Evolutionary conservation across 2,888 invertebrate genomes (phyloP).

Genomic region (Empis livida): DNA sequence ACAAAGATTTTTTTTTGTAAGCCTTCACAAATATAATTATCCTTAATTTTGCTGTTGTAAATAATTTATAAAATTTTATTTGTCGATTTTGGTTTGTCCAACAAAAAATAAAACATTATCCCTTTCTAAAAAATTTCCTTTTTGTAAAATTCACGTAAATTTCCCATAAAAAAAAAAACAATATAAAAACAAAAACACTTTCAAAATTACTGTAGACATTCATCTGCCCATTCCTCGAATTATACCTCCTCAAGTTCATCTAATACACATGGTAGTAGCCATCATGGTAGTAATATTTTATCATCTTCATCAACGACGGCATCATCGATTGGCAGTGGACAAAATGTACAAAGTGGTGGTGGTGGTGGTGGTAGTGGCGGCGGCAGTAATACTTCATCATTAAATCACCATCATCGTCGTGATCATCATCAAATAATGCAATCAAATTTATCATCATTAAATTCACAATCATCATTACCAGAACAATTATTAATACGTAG

Average conservation of each 20-base stretch:
- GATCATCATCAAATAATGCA: constrained; percentile 2
- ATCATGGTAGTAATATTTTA: constrained; percentile 4
- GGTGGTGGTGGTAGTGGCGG: constrained; percentile 1
- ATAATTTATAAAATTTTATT: neutral
- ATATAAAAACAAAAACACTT: neutral
- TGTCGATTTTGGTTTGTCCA: neutral
- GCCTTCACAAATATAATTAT: too few relatives aligned
- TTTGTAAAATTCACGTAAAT: neutral
- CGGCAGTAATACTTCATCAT: neutral
- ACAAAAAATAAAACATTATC: constrained; percentile 3
- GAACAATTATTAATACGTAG: constrained; percentile 1
- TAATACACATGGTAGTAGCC: constrained; percentile 8
- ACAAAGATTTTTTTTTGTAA: too few relatives aligned
- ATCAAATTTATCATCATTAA: constrained; percentile 2
- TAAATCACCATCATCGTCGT: neutral
- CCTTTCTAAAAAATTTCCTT: neutral
- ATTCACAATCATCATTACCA: constrained; percentile 1
- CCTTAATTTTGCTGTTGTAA: too few relatives aligned
- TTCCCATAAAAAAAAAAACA: constrained; percentile 1
- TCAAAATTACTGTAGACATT: constrained; percentile 14
- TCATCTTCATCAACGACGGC: constrained; percentile 7
- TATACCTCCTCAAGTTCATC: constrained; percentile 18
- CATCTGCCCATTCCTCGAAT: constrained; percentile 30
- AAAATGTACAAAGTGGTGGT: constrained; percentile 5
- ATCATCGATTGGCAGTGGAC: constrained; percentile 8